Base-by-base conservation (phyloP, 2,888 invertebrate genomes). In the Eilema griseolum region DNA sequence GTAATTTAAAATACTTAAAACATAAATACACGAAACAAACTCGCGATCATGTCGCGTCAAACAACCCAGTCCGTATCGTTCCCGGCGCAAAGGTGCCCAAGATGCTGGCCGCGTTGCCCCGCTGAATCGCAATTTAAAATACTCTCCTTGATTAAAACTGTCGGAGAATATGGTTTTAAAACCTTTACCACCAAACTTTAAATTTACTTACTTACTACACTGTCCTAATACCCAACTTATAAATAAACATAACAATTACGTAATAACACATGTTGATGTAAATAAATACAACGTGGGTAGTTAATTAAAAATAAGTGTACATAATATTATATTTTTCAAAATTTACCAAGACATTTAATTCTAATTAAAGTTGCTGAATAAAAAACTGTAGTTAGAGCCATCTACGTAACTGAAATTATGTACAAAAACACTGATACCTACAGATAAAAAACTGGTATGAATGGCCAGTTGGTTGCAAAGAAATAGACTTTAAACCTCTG, bases 401-500 rank as follows among this genome's bases (percentile, higher is more conserved):
- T n/a, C n/a, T 73, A 73, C 72, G 70, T 72, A 78, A 69, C 65
- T 73, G 66, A 41, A 67, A 31, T 31, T 8, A 33, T 63, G 71
- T 64, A 61, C 71, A 78, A 75, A 81, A 75, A 74, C 31, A 23
- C 46, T 41, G 26, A 23, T 59, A 61, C 3, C 57, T 66, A 23
- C 56, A 28, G 60, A 72, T 61, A 66, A 76, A 72, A 74, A 68
- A 77, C 73, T 57, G 67, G 71, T 74, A 73, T 67, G 2, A 63
- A 77, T 66, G 61, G 57, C 26, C 72, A 26, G 67, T 28, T 57
- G 24, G 33, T 57, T 69, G 78, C n/a, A 59, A 73, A 67, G 66
- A 72, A 68, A 73, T 75, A 77, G 66, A 78, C 73, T 75, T 69
- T 64, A 73, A 73, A 73, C 67, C 65, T 28, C 73, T 52, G 59